Evolutionary conservation across 2,888 invertebrate genomes (phyloP).

Genomic region (Brenthis hecate): DNA sequence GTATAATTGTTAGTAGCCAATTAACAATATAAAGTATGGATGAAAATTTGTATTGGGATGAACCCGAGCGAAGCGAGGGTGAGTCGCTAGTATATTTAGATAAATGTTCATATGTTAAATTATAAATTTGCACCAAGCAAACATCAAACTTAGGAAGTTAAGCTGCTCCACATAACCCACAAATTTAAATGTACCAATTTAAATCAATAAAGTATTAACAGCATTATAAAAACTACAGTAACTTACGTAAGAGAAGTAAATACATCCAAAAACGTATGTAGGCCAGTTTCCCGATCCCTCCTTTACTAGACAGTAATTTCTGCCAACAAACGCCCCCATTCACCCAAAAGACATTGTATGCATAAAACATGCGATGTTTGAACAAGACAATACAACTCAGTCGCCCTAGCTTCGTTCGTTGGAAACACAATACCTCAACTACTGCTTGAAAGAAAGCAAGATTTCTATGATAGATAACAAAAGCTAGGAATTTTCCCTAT

Average conservation of each 20-base stretch:
- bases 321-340: slow-evolving; percentile 42
- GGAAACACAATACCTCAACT: slow-evolving; percentile 42
- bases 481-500: slow-evolving; percentile 1
- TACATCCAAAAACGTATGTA: slow-evolving; percentile 21
- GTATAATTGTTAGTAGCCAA: no score
- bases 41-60: no score
- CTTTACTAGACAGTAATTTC: slow-evolving; percentile 39
- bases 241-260: slow-evolving; percentile 1
- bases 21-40: no score
- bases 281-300: slow-evolving; percentile 34
- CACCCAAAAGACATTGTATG: slow-evolving; percentile 58
- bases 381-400: slow-evolving; percentile 61
- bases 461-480: slow-evolving; percentile 10
- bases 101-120: no score
- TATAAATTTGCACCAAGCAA: no score
- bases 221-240: background rate
- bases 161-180: no score
- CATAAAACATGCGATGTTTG: slow-evolving; percentile 71
- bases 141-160: no score
- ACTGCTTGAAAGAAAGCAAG: slow-evolving; percentile 35
- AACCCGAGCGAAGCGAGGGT: no score
- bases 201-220: background rate
- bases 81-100: no score
- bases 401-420: slow-evolving; percentile 57
- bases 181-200: no score